Evolutionary conservation across 2,113 vertebrate species (phyloP), one percentile per base, ranked within the genome.

Genomic region (Alces alces): DNA sequence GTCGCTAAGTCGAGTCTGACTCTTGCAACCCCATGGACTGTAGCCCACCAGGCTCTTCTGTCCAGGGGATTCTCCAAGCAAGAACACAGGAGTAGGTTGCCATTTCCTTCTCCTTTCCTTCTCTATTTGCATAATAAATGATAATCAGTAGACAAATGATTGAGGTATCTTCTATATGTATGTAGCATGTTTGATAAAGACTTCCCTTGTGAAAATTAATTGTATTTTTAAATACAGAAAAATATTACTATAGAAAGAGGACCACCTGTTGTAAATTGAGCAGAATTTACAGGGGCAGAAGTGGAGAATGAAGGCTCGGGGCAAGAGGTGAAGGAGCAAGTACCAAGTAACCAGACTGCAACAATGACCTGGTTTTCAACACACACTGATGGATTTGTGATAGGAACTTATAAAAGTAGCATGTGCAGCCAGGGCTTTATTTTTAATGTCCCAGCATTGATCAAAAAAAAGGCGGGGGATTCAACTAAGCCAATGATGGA

Each of bases 401-500:
- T 30, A 98, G 92, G 95, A 98, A 96, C 94, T 97, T 95, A 94
- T 96, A 98, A 97, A 98, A 98, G 98, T 89, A 98, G 89, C 90
- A 91, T 92, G 96, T 97, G 97, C 97, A 98, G 97, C 96, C 98
- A 98, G 0, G 0, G 96, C 94, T 98, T 97, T 98, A 98, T 97
- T 98, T 98, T 98, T 98, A 99, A 99, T 98, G 98, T 98, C 97
- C 98, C 97, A 98, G 97, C 98, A 99, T 98, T 99, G 98, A 99
- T 99, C 86, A 98, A 98, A 98, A 98, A 98, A 92, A 84, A 6
- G 8, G 9, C 0, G 64, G n/a, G 9, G 98, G 94, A 98, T 98
- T 98, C 98, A 98, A 96, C 98, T 98, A 98, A 99, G 97, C 94
- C 98, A 99, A 99, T 98, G 98, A 99, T 87, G 98, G 98, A 98